A percentile compares a stretch with the other conserved stretches of the same genome.
phyloP scores from a whole-genome alignment of 2,888 invertebrate genomes.

The Acrocyrtus sp. region DNA sequence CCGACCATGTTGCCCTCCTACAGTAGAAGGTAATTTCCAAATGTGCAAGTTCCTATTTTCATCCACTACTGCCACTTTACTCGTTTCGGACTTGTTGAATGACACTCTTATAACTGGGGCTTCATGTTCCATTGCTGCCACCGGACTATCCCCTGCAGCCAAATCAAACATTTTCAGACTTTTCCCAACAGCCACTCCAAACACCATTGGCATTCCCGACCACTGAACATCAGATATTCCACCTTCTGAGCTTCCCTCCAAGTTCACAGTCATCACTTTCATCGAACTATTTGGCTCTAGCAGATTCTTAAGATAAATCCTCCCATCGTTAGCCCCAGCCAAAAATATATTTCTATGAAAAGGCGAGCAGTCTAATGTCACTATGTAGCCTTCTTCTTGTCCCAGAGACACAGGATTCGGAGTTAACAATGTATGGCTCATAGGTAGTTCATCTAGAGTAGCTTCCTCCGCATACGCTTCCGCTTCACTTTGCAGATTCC shows the following conservation, averaged over 20 bases:
- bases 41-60: conserved; percentile 50
- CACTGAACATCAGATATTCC: conserved; percentile 54
- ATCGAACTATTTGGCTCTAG: conserved; percentile 32
- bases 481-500: conserved; percentile 50
- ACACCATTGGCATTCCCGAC: conserved; percentile 58
- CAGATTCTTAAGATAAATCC: conserved; percentile 52
- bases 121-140: conserved; percentile 42
- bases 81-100: conserved; percentile 50
- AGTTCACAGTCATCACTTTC: conserved; percentile 13
- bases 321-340: conserved; percentile 46
- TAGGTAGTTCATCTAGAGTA: background rate
- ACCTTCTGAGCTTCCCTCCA: conserved; percentile 10
- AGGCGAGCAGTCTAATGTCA: conserved; percentile 57
- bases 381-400: conserved; percentile 42
- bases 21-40: conserved; percentile 56
- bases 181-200: conserved; percentile 47
- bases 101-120: conserved; percentile 25
- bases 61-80: conserved; percentile 54
- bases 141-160: conserved; percentile 20
- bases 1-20: conserved; percentile 36
- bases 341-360: conserved; percentile 58
- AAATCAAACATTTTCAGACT: conserved; percentile 54
- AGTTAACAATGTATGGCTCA: conserved; percentile 41
- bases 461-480: conserved; percentile 48
- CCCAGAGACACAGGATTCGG: conserved; percentile 41